Conservation (phyloP, 1,140 invertebrate genomes). For the Tetraneura akinire region DNA sequence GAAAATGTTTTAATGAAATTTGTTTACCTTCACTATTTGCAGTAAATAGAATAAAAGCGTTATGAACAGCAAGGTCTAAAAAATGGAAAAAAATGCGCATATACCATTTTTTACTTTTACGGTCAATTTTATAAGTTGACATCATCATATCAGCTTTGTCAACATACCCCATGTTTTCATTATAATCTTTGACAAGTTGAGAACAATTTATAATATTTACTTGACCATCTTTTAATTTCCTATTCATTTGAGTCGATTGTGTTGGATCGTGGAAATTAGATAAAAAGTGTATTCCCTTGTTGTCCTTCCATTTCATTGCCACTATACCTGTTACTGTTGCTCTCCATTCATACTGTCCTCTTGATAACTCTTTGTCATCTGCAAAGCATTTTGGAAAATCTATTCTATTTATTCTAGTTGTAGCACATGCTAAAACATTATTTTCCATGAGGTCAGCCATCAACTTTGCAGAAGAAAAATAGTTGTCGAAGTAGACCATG, state of each 20-base stretch:
- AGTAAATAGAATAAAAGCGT: slow-evolving; percentile 56
- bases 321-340: neutral
- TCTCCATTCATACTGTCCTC: neutral
- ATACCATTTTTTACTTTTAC: slow-evolving; percentile 59
- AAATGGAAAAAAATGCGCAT: slow-evolving; percentile 58
- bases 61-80: slow-evolving; percentile 56
- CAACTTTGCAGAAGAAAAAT: neutral
- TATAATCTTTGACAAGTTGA: slow-evolving; percentile 57
- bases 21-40: neutral
- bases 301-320: slow-evolving; percentile 4
- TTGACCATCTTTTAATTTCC: neutral
- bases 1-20: slow-evolving; percentile 1
- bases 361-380: neutral
- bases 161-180: slow-evolving; percentile 58
- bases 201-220: slow-evolving; percentile 53
- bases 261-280: neutral
- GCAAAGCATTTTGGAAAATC: neutral
- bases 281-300: neutral
- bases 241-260: neutral
- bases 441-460: neutral
- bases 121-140: slow-evolving; percentile 57
- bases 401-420: neutral
- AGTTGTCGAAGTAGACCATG: neutral
- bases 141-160: slow-evolving; percentile 59
- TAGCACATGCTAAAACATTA: neutral